Conservation (phyloP, 2,113 vertebrate species). For the Lagopus muta region DNA sequence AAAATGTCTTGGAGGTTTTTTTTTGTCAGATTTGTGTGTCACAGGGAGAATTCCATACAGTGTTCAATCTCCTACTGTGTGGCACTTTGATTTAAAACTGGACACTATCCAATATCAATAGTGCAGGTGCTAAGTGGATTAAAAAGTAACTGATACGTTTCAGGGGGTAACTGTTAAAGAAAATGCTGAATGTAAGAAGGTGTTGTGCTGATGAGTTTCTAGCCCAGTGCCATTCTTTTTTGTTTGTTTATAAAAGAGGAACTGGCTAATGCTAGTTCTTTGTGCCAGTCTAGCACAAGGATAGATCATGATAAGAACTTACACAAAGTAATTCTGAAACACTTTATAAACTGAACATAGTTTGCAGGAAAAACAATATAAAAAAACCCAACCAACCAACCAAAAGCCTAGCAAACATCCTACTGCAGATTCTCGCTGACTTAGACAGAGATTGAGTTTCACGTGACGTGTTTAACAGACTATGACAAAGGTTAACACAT, state of each 20-base stretch:
- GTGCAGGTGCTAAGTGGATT: background rate
- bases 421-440: background rate
- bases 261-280: background rate
- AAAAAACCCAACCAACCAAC: background rate
- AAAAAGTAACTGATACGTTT: constrained; percentile 1
- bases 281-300: background rate
- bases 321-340: background rate
- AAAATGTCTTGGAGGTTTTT: background rate
- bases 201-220: background rate
- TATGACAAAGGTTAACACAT: background rate
- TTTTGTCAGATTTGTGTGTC: background rate
- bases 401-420: background rate
- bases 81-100: constrained; percentile 13
- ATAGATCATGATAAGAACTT: background rate
- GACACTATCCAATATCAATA: background rate
- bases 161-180: background rate
- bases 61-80: background rate
- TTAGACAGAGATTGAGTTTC: background rate
- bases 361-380: background rate
- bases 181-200: background rate
- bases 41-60: background rate
- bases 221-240: background rate
- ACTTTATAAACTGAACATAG: background rate
- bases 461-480: background rate
- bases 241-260: background rate